A percentile compares a stretch with the other conserved stretches of the same genome.
These are phyloP conservation scores for Andrena bicolor DNA, from an alignment of 2,888 invertebrate genomes.

Conservation along the genomic window DNA sequence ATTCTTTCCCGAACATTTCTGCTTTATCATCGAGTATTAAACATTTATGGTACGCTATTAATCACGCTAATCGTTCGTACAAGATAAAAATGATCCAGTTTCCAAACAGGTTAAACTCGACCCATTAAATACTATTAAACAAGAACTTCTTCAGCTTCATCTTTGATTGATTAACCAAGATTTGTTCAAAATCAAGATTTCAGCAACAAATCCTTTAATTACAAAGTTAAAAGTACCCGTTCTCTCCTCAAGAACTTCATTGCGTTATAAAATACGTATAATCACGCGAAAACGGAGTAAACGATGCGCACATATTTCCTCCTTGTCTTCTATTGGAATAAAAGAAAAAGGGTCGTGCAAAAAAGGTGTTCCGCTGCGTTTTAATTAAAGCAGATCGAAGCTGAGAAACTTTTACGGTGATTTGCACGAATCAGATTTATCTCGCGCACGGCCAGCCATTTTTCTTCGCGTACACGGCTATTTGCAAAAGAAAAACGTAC, in stretches of 20 bases:
- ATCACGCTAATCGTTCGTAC: background rate
- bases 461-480: background rate
- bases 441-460: background rate
- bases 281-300: background rate
- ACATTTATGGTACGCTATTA: background rate
- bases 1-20: conserved; percentile 1
- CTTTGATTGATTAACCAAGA: background rate
- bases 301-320: background rate
- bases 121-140: background rate
- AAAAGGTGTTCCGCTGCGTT: background rate
- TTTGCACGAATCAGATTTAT: conserved; percentile 4
- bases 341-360: background rate
- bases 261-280: background rate
- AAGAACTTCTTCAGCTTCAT: background rate
- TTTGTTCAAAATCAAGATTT: background rate
- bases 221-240: background rate
- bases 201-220: background rate
- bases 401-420: background rate
- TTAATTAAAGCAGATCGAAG: background rate
- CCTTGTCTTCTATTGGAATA: background rate
- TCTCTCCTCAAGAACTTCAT: background rate
- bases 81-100: background rate
- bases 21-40: conserved; percentile 5
- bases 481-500: background rate
- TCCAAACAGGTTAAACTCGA: background rate